Percentiles rank a stretch among this genome's conserved stretches.
phyloP scores from a whole-genome alignment of 2,888 invertebrate genomes.

The Nomada ferruginata region DNA sequence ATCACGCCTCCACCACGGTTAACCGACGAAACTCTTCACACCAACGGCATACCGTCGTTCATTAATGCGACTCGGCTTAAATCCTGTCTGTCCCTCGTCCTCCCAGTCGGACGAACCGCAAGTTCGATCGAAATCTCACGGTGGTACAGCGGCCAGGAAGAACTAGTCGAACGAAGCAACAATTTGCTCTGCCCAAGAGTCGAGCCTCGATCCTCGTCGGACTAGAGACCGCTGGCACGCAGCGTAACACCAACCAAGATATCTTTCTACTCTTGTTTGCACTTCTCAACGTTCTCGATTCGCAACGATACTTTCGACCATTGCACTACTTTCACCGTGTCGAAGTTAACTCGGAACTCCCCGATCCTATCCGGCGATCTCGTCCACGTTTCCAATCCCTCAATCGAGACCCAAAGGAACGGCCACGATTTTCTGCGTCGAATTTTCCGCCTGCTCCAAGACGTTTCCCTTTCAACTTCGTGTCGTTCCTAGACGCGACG shows the following conservation, averaged over 20 bases:
- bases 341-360: constrained; percentile 4
- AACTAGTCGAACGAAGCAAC: no score
- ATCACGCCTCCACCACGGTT: constrained; percentile 3
- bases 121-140: no score
- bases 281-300: constrained; percentile 5
- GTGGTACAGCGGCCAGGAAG: no score
- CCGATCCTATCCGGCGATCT: background rate
- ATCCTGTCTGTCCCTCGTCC: background rate
- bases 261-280: background rate
- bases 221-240: background rate
- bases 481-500: no score
- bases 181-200: background rate
- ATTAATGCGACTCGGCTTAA: background rate
- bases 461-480: background rate
- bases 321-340: constrained; percentile 34
- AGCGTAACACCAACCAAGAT: background rate
- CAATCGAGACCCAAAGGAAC: background rate
- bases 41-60: constrained; percentile 24
- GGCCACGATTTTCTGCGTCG: background rate
- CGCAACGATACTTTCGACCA: constrained; percentile 34
- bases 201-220: background rate
- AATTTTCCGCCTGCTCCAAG: background rate
- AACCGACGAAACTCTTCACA: constrained; percentile 17
- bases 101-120: no score
- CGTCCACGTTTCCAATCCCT: no score